phyloP scores from a whole-genome alignment of 2,797 vertebrate genomes.

The Cynopterus sphinx region DNA sequence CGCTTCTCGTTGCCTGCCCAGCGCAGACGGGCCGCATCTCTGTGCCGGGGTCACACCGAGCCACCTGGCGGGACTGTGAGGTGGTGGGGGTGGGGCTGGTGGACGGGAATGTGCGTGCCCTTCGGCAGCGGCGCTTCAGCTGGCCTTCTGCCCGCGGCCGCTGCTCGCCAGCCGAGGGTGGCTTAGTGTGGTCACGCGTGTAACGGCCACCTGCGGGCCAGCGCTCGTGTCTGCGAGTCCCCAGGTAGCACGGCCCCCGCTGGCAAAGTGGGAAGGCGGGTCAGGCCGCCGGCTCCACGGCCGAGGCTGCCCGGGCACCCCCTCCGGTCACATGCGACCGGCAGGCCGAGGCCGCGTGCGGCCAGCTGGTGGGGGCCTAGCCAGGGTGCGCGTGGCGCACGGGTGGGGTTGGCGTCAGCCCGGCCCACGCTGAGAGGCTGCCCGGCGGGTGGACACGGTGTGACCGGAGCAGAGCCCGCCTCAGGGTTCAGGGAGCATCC shows the following conservation, averaged over 20 bases:
- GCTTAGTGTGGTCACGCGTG: not conserved
- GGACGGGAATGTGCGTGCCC: accelerated
- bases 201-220: accelerated
- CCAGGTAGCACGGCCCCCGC: not conserved
- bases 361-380: not conserved
- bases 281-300: not conserved
- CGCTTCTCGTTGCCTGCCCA: accelerated
- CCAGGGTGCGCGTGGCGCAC: accelerated
- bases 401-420: accelerated
- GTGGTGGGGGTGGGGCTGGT: not conserved
- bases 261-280: accelerated
- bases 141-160: not conserved
- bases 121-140: accelerated
- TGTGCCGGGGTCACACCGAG: accelerated
- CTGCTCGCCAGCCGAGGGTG: not conserved
- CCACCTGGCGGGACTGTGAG: not conserved
- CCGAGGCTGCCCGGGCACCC: accelerated
- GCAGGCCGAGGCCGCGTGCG: accelerated
- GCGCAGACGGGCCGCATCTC: accelerated
- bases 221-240: not conserved
- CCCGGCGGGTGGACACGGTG: accelerated
- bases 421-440: accelerated
- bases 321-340: accelerated
- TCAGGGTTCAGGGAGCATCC: accelerated
- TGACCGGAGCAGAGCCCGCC: not conserved